Base-by-base conservation (phyloP, 2,888 invertebrate genomes). In the Anthoptus insignis region DNA sequence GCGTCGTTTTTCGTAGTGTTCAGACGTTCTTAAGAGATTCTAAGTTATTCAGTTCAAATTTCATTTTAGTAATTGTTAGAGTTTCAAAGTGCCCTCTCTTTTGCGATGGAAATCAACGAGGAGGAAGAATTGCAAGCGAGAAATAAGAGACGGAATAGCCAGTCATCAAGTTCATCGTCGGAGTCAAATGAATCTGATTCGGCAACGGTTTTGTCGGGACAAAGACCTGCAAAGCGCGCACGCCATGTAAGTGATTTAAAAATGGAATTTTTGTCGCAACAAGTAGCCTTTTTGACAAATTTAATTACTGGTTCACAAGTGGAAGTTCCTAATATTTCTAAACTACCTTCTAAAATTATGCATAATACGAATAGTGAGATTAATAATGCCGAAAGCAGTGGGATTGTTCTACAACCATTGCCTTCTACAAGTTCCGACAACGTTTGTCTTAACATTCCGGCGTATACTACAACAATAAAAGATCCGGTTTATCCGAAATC, bases 271-370 rank as follows among this genome's bases (percentile, higher is more conserved):
- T 32, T 32, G 11, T 32, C 32, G 32, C 32, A 32, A 37, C 13
- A 37, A 37, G 37, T 37, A 37, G 21, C 22, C 14, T 50, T 50
- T 50, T 50, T 50, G 27, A 50, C 19, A 2, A 50, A 50, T 50
- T 50, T 49, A 49, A 11, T 47, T 8, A 32, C 27, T 4, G 27
- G 27, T 27, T 27, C 27, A 8, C 27, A 27, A 27, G 27, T 27
- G 27, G 8, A 27, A 27, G 4, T 27, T 6, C 27, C 27, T 6
- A 27, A 27, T 8, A 27, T 6, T 8, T 8, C 4, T 8, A 8
- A 27, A 8, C 8, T 27, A 27, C 8, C 27, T 27, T 4, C 27
- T 27, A 8, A 27, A 8, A 8, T 27, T 6, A 6, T 8, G 5
- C 27, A 27, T 6, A 8, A 6, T 6, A 27, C 27, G 8, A 27